Evolutionary conservation across 2,888 invertebrate species (phyloP).

Genomic region (Thecocarcelia acutangulata): DNA sequence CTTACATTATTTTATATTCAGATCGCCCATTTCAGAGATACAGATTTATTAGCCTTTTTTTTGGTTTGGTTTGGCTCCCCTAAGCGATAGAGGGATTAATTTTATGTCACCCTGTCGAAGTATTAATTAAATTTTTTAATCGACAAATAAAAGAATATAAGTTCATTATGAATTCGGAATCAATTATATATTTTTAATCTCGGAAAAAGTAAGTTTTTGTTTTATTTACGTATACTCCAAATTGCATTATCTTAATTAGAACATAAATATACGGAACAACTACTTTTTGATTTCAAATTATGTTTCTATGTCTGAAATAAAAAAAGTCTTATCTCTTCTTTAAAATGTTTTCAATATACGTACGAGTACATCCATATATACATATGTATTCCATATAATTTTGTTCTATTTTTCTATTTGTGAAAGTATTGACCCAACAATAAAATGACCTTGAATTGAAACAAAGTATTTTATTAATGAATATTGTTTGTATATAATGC

Average conservation of each 20-base stretch:
- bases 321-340: conserved; percentile 22
- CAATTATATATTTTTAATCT: background rate
- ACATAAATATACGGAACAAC: conserved; percentile 1
- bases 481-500: background rate
- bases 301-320: conserved; percentile 37
- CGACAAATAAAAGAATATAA: no score
- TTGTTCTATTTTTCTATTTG: background rate
- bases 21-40: no score
- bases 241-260: conserved; percentile 34
- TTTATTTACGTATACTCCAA: background rate
- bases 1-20: no score
- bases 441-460: conserved; percentile 34
- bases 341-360: background rate
- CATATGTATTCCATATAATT: background rate
- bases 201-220: no score
- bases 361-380: no score
- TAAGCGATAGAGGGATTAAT: no score
- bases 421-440: conserved; percentile 51
- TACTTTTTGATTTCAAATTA: conserved; percentile 16
- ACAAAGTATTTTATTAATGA: background rate
- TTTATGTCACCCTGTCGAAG: no score
- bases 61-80: no score
- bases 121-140: no score
- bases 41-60: no score
- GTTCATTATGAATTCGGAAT: no score